Conservation (phyloP, 2,113 vertebrate species). For the Anguilla japonica region DNA sequence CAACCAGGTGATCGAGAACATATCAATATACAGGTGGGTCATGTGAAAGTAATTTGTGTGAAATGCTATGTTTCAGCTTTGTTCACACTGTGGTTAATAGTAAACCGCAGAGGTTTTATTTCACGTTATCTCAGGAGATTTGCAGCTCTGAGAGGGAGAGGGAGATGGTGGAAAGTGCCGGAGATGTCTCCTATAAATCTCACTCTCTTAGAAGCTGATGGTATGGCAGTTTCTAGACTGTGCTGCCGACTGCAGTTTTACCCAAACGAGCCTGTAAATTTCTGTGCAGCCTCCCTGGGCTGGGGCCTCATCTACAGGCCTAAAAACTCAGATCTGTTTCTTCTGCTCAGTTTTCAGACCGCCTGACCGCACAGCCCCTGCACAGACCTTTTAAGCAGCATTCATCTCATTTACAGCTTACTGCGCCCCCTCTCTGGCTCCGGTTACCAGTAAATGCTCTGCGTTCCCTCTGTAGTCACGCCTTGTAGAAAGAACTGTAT, state of each 20-base stretch:
- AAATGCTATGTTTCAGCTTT: not conserved
- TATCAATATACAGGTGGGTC: slow-evolving; percentile 91
- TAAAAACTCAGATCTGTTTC: not conserved
- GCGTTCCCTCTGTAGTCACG: not conserved
- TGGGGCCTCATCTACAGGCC: not conserved
- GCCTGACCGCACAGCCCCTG: not conserved
- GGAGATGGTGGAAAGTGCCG: slow-evolving; percentile 7
- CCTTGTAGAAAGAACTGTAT: not conserved
- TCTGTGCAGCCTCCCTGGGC: not conserved
- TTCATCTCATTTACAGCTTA: not conserved
- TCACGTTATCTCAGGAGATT: not conserved
- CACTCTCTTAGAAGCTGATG: not conserved
- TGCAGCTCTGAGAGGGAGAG: not conserved
- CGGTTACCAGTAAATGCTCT: not conserved
- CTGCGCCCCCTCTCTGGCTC: not conserved
- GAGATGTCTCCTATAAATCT: slow-evolving; percentile 30
- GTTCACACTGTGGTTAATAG: not conserved
- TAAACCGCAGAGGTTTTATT: not conserved
- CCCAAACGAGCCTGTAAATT: not conserved
- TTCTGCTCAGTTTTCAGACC: not conserved
- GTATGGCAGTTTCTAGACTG: not conserved
- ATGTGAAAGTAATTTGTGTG: not conserved
- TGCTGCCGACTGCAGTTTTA: not conserved
- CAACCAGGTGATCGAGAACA: slow-evolving; percentile 81
- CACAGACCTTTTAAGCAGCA: not conserved